Evolutionary conservation across 1,140 invertebrate species (phyloP), one percentile per base, ranked within the genome.

Genomic region (Dendrolimus kikuchii): DNA sequence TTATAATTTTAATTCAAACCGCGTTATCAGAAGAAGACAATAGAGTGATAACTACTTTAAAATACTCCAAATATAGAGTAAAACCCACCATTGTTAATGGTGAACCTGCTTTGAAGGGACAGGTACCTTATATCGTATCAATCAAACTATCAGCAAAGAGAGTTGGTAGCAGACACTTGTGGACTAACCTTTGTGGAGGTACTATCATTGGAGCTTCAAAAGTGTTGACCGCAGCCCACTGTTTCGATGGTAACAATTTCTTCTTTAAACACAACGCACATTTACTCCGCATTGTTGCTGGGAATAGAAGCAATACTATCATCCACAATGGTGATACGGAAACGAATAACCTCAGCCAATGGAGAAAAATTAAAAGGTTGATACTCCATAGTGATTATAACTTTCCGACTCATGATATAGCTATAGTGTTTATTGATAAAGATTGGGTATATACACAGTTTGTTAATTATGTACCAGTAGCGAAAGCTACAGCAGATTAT

Each of bases 181-280:
- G 74, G 74, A 64, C 48, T 8, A 81, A 72, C 46, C 47, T 78
- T 2, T 81, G 77, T 23, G 77, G 77, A 0, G 74, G 77, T 5
- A 81, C 74, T 49, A 78, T 81, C 8, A 81, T 81, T 9, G 43
- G 56, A 8, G 45, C 55, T 39, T 7, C 5, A 0, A 74, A 57
- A 7, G 67, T 81, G 1, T 39, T 81, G 4, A 74, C 77, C 41
- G 77, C 77, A 0, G 77, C 77, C 0, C 77, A 81, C 47, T 81
- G 77, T 43, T 81, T 81, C 37, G 77, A 81, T 64, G 57, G 53
- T 3, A 54, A 66, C n/a, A 46, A 75, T 45, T 81, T 67, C 47
- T 65, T 53, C 36, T 79, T 71, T 40, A 43, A 49, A 1, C 58
- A 52, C 38, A 46, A 66, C 10, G 66, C 67, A 4, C 7, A 66